Conservation (phyloP, 2,113 vertebrate genomes). For the Corvus hawaiiensis region DNA sequence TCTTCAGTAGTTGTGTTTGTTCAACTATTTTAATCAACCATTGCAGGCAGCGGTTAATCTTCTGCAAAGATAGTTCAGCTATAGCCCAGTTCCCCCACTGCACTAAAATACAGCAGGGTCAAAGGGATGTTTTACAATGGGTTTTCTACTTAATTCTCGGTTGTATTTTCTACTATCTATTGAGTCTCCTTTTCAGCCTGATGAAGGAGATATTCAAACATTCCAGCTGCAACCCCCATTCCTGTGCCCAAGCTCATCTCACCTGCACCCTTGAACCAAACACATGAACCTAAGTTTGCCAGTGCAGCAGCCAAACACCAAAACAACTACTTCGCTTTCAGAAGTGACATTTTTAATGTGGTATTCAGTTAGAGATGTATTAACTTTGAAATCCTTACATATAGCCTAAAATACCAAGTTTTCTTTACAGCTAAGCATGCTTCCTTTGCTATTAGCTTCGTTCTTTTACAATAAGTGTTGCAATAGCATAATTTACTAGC, state of each 20-base stretch:
- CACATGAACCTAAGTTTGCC: neutral
- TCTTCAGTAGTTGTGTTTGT: neutral
- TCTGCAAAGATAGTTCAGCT: neutral
- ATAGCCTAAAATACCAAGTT: neutral
- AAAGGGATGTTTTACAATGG: neutral
- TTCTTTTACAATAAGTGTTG: neutral
- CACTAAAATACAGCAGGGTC: neutral
- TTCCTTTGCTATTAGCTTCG: neutral
- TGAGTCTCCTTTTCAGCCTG: neutral
- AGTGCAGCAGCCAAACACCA: neutral
- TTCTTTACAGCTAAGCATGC: neutral
- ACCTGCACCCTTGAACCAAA: neutral
- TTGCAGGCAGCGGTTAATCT: neutral
- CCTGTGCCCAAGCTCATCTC: fast-evolving
- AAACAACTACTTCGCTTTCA: neutral
- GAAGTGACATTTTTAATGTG: neutral
- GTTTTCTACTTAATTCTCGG: neutral
- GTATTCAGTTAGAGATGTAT: neutral
- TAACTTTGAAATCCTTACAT: neutral
- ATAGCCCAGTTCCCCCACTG: neutral
- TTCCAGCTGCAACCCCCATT: neutral
- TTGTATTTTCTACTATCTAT: neutral
- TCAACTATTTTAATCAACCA: neutral
- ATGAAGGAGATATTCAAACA: neutral
- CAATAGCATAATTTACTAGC: neutral